A percentile compares a stretch with the other conserved stretches of the same genome.
Conservation (phyloP, 2,797 vertebrate genomes). For the Eulemur coronatus region DNA sequence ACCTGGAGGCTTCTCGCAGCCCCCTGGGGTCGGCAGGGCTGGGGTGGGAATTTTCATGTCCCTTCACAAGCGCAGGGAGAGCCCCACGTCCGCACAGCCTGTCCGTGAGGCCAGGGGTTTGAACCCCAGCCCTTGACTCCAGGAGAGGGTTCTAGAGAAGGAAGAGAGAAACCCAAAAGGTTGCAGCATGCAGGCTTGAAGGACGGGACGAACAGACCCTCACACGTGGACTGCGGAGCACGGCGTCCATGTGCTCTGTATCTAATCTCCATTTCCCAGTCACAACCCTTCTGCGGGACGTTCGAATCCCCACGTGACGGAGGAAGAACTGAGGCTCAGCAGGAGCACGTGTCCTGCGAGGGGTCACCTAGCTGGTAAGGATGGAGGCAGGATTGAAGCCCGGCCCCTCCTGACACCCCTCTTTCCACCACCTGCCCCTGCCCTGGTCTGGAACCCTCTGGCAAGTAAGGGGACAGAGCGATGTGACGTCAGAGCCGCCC, state of each 20-base stretch:
- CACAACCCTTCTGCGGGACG: not conserved
- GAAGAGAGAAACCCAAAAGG: not conserved
- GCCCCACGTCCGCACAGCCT: not conserved
- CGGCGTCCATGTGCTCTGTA: fast-evolving
- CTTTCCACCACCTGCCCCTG: not conserved
- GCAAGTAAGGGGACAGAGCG: fast-evolving
- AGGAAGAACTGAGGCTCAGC: not conserved
- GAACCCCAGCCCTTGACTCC: not conserved
- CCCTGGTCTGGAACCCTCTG: not conserved
- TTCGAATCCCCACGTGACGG: not conserved
- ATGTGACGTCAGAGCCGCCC: fast-evolving
- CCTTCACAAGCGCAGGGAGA: not conserved
- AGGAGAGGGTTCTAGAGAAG: not conserved
- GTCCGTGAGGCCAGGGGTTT: not conserved
- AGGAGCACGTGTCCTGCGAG: fast-evolving
- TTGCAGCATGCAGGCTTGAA: not conserved
- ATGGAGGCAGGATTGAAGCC: not conserved
- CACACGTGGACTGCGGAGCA: fast-evolving
- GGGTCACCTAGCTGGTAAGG: not conserved
- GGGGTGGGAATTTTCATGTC: not conserved
- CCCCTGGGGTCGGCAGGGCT: not conserved
- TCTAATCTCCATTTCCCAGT: not conserved
- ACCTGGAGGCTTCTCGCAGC: not conserved
- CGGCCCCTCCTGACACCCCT: not conserved
- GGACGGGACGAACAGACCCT: not conserved